These are phyloP conservation scores for Sebastes trivittatus DNA, from an alignment of 2,797 vertebrate genomes.

Conservation along the genomic window DNA sequence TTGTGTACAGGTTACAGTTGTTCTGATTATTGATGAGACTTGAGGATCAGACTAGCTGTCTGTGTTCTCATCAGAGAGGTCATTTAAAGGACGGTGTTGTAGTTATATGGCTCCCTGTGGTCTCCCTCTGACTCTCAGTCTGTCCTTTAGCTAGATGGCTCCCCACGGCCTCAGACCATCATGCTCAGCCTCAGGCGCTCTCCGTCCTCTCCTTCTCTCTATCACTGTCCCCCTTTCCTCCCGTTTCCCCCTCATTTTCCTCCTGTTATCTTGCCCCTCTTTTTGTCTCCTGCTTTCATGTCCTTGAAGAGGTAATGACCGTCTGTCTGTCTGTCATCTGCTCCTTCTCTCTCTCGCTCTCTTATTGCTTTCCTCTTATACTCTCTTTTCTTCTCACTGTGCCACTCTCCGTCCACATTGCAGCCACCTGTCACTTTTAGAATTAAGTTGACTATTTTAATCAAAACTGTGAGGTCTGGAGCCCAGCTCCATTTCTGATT, in stretches of 20 bases:
- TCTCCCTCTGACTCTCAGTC: slow-evolving; percentile 58
- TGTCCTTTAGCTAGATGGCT: slow-evolving; percentile 74
- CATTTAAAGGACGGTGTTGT: slow-evolving; percentile 59
- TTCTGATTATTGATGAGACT: slow-evolving; percentile 9
- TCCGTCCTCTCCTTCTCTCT: slow-evolving; percentile 66
- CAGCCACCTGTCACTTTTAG: slow-evolving; percentile 6
- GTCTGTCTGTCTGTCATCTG: slow-evolving; percentile 12
- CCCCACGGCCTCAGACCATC: slow-evolving; percentile 72
- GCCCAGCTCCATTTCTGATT: slow-evolving; percentile 7
- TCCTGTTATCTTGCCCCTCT: slow-evolving; percentile 48
- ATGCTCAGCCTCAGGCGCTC: slow-evolving; percentile 67
- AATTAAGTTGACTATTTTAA: slow-evolving; percentile 41
- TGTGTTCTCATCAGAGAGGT: slow-evolving; percentile 57
- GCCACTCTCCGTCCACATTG: slow-evolving; percentile 1
- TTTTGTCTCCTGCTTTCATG: slow-evolving; percentile 41
- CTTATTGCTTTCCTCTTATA: not conserved
- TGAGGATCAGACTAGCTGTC: not conserved
- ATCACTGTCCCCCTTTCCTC: slow-evolving; percentile 54
- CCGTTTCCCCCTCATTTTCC: slow-evolving; percentile 49
- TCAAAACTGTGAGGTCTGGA: slow-evolving; percentile 1
- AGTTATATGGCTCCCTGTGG: slow-evolving; percentile 59
- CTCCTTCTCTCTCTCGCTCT: slow-evolving; percentile 6
- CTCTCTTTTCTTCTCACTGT: not conserved
- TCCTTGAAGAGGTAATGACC: slow-evolving; percentile 67
- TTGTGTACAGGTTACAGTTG: not conserved